Conservation (phyloP, 2,888 invertebrate genomes). For the Tipula lateralis region DNA sequence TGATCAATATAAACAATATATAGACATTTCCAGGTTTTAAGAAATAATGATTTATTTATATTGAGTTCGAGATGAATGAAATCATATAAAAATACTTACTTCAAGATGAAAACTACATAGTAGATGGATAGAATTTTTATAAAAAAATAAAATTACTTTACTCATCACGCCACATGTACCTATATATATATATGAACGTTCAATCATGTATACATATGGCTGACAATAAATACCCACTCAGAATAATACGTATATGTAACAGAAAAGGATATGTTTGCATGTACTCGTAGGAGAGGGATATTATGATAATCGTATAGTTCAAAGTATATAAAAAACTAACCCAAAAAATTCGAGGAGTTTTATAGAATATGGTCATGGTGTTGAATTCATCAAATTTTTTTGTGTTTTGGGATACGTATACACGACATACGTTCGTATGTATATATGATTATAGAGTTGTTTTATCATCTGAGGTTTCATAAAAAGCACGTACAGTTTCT, state of each 20-base stretch:
- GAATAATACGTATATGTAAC: not conserved
- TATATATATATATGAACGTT: not conserved
- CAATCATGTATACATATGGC: not conserved
- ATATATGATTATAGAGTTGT: not conserved
- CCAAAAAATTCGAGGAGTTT: not conserved
- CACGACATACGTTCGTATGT: not conserved
- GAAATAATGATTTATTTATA: too few species aligned
- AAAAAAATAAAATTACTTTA: too few species aligned
- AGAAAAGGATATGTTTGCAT: not conserved
- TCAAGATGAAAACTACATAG: too few species aligned
- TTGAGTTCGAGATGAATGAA: too few species aligned
- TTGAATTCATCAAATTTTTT: not conserved
- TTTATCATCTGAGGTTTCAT: not conserved
- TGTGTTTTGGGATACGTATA: not conserved
- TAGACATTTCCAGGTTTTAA: too few species aligned
- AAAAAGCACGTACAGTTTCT: not conserved
- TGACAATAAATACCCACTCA: not conserved
- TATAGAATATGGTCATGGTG: not conserved
- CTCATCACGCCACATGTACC: too few species aligned
- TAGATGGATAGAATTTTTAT: too few species aligned
- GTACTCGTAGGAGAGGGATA: not conserved
- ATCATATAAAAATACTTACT: too few species aligned
- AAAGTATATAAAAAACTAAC: not conserved
- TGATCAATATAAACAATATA: too few species aligned
- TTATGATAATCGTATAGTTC: not conserved